A percentile compares a stretch with the other conserved stretches of the same genome.
Evolutionary conservation across 2,113 vertebrate genomes (phyloP).

Genomic region (Tyto alba): DNA sequence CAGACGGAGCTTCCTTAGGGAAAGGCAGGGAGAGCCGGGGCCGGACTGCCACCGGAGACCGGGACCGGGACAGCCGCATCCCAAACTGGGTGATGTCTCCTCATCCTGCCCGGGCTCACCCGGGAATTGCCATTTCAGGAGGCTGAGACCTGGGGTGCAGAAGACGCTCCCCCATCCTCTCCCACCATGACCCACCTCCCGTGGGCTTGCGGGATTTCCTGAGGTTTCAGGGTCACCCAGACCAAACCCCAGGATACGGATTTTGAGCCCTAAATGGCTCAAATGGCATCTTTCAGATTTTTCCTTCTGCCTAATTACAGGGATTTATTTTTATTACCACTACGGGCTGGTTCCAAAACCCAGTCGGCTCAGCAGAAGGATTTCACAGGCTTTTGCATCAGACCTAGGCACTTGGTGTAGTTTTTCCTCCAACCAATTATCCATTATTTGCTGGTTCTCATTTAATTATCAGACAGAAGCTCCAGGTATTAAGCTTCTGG

Average conservation of each 20-base stretch:
- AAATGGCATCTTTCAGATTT: neutral
- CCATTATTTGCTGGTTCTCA: neutral
- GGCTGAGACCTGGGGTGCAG: neutral
- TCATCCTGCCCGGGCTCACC: neutral
- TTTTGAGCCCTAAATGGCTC: neutral
- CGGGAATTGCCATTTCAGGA: neutral
- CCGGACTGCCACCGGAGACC: neutral
- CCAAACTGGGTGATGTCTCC: neutral
- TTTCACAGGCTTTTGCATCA: neutral
- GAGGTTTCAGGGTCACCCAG: neutral
- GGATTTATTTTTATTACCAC: conserved; percentile 15
- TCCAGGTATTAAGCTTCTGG: neutral
- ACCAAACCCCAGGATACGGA: neutral
- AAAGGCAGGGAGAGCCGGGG: neutral
- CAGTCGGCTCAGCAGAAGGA: neutral
- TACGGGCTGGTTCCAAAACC: neutral
- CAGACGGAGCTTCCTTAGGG: neutral
- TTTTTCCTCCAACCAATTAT: neutral
- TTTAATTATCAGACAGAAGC: neutral
- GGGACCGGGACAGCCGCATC: neutral
- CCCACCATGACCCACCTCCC: accelerated
- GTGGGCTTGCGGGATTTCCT: accelerated
- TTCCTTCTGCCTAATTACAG: neutral
- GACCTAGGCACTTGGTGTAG: neutral
- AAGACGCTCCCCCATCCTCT: neutral